A percentile compares a stretch with the other conserved stretches of the same genome.
phyloP scores from a whole-genome alignment of 2,113 vertebrate species.

The Oreochromis niloticus region DNA sequence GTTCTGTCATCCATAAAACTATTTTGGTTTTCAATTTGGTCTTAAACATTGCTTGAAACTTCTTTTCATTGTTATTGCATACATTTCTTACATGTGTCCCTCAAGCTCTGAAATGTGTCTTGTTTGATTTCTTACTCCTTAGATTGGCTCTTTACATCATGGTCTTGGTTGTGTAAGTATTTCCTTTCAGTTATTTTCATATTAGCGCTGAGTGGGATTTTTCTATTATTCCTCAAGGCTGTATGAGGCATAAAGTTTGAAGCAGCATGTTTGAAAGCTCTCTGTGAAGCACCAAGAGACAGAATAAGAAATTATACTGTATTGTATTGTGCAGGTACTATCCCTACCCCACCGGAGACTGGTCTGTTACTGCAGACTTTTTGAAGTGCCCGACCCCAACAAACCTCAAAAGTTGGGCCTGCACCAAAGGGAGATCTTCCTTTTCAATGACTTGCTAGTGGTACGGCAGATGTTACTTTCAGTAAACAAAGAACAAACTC shows the following conservation, averaged over 20 bases:
- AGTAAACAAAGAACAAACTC: not conserved
- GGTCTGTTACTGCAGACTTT: conserved; percentile 96
- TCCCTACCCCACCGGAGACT: conserved; percentile 92
- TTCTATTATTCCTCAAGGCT: not conserved
- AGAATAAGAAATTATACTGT: not conserved
- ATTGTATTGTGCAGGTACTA: conserved; percentile 76
- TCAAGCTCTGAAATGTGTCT: not conserved
- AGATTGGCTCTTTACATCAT: conserved; percentile 96
- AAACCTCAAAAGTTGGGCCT: conserved; percentile 95
- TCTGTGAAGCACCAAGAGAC: not conserved
- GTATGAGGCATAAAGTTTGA: not conserved
- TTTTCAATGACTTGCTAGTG: conserved; percentile 97
- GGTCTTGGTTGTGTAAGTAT: conserved; percentile 96
- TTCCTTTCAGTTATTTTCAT: not conserved
- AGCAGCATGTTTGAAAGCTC: not conserved
- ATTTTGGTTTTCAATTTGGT: not conserved
- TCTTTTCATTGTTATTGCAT: not conserved
- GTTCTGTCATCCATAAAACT: not conserved
- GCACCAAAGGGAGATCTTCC: conserved; percentile 96
- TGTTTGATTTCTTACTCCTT: conserved; percentile 5
- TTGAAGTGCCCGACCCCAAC: conserved; percentile 95
- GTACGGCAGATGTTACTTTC: conserved; percentile 65
- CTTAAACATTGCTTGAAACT: not conserved
- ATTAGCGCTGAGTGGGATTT: not conserved
- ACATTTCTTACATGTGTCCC: not conserved